Evolutionary conservation across 1,140 invertebrate species (phyloP).

Genomic region (Cepaea nemoralis): DNA sequence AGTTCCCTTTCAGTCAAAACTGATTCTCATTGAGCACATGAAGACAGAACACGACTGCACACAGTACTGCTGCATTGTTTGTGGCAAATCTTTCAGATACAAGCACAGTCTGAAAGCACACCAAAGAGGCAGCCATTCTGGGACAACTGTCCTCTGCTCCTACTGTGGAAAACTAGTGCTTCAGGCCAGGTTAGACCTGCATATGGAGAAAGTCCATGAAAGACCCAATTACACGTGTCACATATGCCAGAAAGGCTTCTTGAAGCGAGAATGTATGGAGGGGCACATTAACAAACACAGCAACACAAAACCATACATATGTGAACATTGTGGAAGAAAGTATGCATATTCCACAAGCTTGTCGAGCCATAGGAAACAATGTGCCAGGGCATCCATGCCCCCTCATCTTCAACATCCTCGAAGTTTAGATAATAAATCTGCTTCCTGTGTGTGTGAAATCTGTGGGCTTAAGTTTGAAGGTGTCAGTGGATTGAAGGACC

Average conservation of each 20-base stretch:
- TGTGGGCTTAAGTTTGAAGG: conserved; percentile 22
- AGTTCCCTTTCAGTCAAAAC: too few species aligned
- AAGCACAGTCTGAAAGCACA: conserved; percentile 1
- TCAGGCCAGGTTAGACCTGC: conserved; percentile 11
- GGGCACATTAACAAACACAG: conserved; percentile 29
- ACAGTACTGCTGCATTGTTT: background rate
- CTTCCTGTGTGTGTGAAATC: conserved; percentile 11
- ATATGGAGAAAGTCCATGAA: conserved; percentile 32
- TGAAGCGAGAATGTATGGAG: conserved; percentile 25
- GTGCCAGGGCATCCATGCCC: background rate
- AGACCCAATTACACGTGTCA: conserved; percentile 16
- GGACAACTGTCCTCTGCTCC: background rate
- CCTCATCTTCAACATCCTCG: background rate
- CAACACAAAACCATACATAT: conserved; percentile 24
- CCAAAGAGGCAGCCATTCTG: background rate
- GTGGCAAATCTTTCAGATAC: background rate
- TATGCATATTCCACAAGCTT: conserved; percentile 26
- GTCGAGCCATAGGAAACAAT: conserved; percentile 13
- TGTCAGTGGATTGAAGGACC: conserved; percentile 18
- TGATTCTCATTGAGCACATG: background rate
- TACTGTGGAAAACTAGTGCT: conserved; percentile 26
- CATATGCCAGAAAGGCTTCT: conserved; percentile 20
- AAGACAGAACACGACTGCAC: background rate
- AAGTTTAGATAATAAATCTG: background rate
- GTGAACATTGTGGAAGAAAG: conserved; percentile 19